Percentiles rank a stretch among this genome's conserved stretches.
Evolutionary conservation across 2,113 vertebrate genomes (phyloP).

Genomic region (Triplophysa dalaica): DNA sequence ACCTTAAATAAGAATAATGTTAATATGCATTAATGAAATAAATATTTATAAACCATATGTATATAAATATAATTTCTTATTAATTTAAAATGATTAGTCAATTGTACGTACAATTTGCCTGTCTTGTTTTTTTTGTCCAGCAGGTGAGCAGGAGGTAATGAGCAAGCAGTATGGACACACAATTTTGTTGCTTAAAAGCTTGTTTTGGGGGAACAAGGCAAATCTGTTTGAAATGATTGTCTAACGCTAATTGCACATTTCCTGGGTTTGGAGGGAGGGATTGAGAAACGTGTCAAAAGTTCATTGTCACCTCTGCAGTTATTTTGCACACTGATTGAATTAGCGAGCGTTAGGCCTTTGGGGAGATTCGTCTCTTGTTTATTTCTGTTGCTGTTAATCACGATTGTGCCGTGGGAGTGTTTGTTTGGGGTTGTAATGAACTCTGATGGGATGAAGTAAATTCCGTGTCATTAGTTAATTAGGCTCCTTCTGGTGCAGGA

Average conservation of each 20-base stretch:
- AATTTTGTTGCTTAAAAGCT: not conserved
- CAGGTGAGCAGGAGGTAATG: no score
- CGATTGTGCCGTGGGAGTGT: slow-evolving; percentile 33
- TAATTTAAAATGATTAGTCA: no score
- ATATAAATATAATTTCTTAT: no score
- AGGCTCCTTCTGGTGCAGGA: slow-evolving; percentile 44
- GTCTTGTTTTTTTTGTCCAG: no score
- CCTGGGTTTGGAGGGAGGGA: not conserved
- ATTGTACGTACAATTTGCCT: no score
- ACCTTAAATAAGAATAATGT: no score
- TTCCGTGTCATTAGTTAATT: slow-evolving; percentile 56
- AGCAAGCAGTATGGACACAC: not conserved
- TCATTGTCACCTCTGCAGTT: slow-evolving; percentile 14
- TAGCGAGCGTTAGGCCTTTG: not conserved
- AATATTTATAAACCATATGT: no score
- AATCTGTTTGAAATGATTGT: not conserved
- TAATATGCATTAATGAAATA: no score
- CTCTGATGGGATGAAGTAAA: slow-evolving; percentile 45
- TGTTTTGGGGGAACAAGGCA: not conserved
- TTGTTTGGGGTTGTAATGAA: slow-evolving; percentile 56
- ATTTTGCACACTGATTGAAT: slow-evolving; percentile 14
- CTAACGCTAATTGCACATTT: not conserved
- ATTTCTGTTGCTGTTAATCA: slow-evolving; percentile 31
- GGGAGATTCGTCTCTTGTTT: not conserved
- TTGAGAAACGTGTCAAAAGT: slow-evolving; percentile 2